Base-by-base conservation (phyloP, 2,888 invertebrate genomes). In the Drosophila crucigera region DNA sequence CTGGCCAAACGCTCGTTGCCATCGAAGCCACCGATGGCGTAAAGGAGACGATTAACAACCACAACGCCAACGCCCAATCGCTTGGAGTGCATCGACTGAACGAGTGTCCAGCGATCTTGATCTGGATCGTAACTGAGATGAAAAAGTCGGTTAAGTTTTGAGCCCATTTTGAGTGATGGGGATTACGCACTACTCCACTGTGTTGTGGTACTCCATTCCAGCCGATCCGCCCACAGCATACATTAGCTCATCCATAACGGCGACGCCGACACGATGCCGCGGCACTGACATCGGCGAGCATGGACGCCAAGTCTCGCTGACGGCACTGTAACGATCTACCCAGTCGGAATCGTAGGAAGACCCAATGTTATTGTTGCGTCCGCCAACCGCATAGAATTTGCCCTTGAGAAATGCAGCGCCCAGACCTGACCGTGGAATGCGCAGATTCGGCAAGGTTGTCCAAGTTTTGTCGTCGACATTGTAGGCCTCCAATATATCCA, bases 221-320 rank as follows among this genome's bases (percentile, higher is more conserved):
- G 97, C 96, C 4, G 98, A 97, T 0, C 98, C 98, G 0, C 98
- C 98, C 0, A 98, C 97, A 5, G 98, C 98, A 92, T 98, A 98
- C 67, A 98, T 94, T 76, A 97, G 94, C 31, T 97, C 97, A 91
- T 98, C 98, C 96, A 98, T 97, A 14, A 98, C 98, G n/a, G 97
- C 98, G 6, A 98, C 98, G 10, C 98, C 98, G 28, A 98, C 95
- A 88, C 98, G 95, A 93, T 98, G 98, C 56, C 98, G 94, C 0
- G 98, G 96, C 54, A 96, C 96, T 16, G 97, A 96, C 98, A 98
- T 97, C 2, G 97, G 97, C 91, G 95, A 96, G 92, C 98, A 97
- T 0, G 97, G 96, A 35, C 97, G 94, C 98, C 98, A 98, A 81
- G 95, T 95, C 92, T 98, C 98, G 31, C 95, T 95, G 35, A 96